Conservation (phyloP, 64 coral and sea anemone species). For the Pachyseris speciosa region DNA sequence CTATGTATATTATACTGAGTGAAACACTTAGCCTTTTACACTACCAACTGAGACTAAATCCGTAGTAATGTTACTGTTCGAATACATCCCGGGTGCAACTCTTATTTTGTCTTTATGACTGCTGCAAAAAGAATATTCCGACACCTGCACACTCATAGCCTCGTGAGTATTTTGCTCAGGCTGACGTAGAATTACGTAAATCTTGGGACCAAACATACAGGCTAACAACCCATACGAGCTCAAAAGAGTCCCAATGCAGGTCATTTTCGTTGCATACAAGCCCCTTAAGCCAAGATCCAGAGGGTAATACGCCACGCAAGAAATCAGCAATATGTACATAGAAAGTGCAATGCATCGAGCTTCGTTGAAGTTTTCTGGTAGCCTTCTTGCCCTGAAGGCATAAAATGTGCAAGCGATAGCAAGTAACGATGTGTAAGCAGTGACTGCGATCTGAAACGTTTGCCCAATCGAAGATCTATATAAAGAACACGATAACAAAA, state of each 20-base stretch:
- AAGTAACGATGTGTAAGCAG: background rate
- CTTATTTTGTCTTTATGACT: background rate
- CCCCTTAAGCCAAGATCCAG: background rate
- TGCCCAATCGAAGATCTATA: background rate
- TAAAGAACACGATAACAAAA: background rate
- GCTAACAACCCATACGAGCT: conserved; percentile 35
- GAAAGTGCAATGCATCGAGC: conserved; percentile 39
- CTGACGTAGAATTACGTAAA: conserved; percentile 40
- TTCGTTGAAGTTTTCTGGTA: conserved; percentile 56
- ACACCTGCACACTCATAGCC: conserved; percentile 16
- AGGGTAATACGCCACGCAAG: conserved; percentile 18
- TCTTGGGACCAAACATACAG: conserved; percentile 68
- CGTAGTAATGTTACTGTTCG: background rate
- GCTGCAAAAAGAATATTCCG: background rate
- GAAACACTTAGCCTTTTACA: too few relatives aligned
- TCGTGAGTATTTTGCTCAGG: conserved; percentile 55
- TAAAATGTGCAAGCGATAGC: conserved; percentile 28
- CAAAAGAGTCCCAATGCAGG: background rate
- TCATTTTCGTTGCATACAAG: background rate
- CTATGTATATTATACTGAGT: too few relatives aligned
- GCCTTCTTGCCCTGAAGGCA: conserved; percentile 30
- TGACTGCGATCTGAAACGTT: conserved; percentile 4
- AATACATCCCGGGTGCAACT: background rate
- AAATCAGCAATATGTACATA: conserved; percentile 44
- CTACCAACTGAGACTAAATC: too few relatives aligned